A percentile compares a stretch with the other conserved stretches of the same genome.
Evolutionary conservation across 1,140 invertebrate species (phyloP).

Genomic region (Ips typographus): DNA sequence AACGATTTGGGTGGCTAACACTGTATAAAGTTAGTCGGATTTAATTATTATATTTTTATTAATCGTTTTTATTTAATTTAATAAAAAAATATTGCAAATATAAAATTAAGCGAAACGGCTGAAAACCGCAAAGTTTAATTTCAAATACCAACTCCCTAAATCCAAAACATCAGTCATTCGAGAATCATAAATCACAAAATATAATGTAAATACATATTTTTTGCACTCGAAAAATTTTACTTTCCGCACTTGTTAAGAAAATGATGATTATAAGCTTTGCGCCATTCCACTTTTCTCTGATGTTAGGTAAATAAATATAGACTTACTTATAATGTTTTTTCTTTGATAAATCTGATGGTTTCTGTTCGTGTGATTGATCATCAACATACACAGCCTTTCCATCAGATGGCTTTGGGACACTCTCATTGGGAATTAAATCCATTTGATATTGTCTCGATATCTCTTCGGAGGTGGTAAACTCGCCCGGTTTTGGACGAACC

Average conservation of each 20-base stretch:
- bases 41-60: no score
- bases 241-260: neutral
- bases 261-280: no score
- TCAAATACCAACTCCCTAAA: neutral
- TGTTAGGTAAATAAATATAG: neutral
- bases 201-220: neutral
- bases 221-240: neutral
- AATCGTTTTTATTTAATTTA: no score
- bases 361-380: constrained; percentile 65
- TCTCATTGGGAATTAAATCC: constrained; percentile 42
- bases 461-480: constrained; percentile 77
- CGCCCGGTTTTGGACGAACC: constrained; percentile 72
- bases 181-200: neutral
- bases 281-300: neutral
- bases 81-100: no score
- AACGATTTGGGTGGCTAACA: no score
- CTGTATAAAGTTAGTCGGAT: no score
- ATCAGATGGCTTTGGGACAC: constrained; percentile 40
- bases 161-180: neutral
- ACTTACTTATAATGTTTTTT: constrained; percentile 52
- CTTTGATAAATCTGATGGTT: constrained; percentile 53
- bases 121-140: no score
- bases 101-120: no score
- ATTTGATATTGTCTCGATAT: constrained; percentile 58
- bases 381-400: constrained; percentile 53